Evolutionary conservation across 2,797 vertebrate species (phyloP), one percentile per base, ranked within the genome.

Genomic region (Enteromius trimaculatus): DNA sequence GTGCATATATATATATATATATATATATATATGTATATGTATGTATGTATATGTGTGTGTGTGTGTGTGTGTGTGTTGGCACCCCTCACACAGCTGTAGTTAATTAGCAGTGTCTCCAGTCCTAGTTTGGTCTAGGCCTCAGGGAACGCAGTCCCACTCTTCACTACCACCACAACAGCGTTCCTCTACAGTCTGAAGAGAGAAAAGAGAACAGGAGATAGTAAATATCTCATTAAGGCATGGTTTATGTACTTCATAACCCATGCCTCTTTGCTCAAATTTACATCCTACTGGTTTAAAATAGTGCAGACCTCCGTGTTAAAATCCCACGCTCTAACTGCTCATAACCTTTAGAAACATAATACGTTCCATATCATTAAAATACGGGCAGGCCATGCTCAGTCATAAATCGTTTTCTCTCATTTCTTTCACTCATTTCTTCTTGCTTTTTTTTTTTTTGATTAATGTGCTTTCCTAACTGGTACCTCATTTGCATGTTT

Each of bases 301-400:
- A 42, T 75, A 44, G 14, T 29, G 8, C 80, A 76, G 80, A 68
- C 62, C 60, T 31, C 47, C 2, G 0, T 64, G 42, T 76, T 58
- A 76, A 82, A 68, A 60, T 29, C 31, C 55, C 26, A 74, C 65
- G 19, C 55, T 81, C 29, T 6, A 53, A 82, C 80, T 55, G 60
- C 71, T 82, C 47, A 58, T 21, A 75, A 60, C 39, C 19, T 83
- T 70, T 53, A 76, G 84, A 80, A 88, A 68, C 65, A 77, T 68
- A 80, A 85, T 83, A 14, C 83, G 49, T 7, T 44, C 11, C 81
- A 86, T 85, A 65, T 80, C 79, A 79, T 81, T 79, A 78, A 85
- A 80, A 72, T 87, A 93, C 92, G 89, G 93, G 93, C 94, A 92
- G 94, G 93, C 93, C 92, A 93, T 92, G 91, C 92, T 93, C 88